These are phyloP conservation scores for Hypercompe scribonia DNA, from an alignment of 2,888 invertebrate species.

Conservation along the genomic window DNA sequence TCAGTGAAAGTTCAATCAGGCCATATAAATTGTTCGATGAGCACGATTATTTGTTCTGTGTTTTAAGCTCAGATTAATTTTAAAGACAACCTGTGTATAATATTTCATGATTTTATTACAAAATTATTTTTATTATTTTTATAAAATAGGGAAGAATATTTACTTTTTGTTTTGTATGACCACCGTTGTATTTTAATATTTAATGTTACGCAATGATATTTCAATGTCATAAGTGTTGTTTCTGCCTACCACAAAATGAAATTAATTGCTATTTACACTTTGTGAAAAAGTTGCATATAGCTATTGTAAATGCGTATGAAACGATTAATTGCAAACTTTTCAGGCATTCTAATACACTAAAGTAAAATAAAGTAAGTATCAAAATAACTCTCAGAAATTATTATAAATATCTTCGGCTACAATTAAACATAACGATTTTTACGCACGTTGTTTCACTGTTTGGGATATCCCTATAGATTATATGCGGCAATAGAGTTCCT, in stretches of 20 bases:
- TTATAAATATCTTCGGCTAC: neutral
- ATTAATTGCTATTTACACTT: neutral
- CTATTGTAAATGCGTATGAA: neutral
- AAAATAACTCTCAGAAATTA: neutral
- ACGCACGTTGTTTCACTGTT: neutral
- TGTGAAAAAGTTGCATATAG: neutral
- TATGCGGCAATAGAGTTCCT: neutral
- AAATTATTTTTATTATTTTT: too few species aligned
- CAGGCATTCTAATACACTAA: neutral
- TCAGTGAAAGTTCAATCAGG: too few species aligned
- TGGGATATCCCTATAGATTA: neutral
- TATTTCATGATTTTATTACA: too few species aligned
- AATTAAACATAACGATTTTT: neutral
- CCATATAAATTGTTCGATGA: too few species aligned
- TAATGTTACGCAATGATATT: too few species aligned
- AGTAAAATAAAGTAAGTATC: too few species aligned
- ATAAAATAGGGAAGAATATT: too few species aligned
- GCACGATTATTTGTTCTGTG: too few species aligned
- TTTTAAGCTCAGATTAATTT: too few species aligned
- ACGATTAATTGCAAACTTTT: neutral
- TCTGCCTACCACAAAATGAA: neutral
- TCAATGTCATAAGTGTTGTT: neutral
- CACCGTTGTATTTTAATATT: too few species aligned
- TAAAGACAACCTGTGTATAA: too few species aligned
- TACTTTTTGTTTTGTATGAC: too few species aligned